These are phyloP conservation scores for Reinhardtius hippoglossoides DNA, from an alignment of 2,113 vertebrate genomes.

Conservation along the genomic window DNA sequence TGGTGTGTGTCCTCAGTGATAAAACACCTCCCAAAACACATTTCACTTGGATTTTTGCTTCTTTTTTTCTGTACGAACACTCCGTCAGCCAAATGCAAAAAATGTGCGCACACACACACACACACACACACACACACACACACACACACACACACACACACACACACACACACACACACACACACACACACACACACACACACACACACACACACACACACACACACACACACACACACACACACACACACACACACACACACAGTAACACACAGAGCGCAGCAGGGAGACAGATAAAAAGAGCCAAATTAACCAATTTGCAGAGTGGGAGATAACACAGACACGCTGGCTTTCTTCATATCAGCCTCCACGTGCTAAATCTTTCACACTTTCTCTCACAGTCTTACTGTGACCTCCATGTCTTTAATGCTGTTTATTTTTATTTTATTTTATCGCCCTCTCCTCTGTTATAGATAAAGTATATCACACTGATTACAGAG, in stretches of 20 bases:
- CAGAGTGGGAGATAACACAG: constrained; percentile 57
- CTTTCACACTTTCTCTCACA: constrained; percentile 60
- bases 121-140: constrained; percentile 25
- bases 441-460: constrained; percentile 2
- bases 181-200: constrained; percentile 23
- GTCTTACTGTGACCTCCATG: constrained; percentile 33
- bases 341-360: constrained; percentile 58
- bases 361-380: constrained; percentile 49
- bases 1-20: constrained; percentile 44
- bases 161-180: constrained; percentile 21
- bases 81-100: constrained; percentile 30
- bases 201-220: constrained; percentile 28
- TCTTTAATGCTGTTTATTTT: constrained; percentile 26
- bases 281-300: constrained; percentile 44
- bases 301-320: constrained; percentile 69
- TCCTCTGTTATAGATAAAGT: constrained; percentile 18
- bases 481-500: constrained; percentile 33
- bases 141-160: constrained; percentile 18
- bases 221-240: constrained; percentile 29
- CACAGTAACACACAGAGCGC: constrained; percentile 24
- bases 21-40: constrained; percentile 60
- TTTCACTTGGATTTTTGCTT: constrained; percentile 31
- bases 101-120: constrained; percentile 4
- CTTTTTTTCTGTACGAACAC: constrained; percentile 18
- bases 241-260: constrained; percentile 1